Evolutionary conservation across 2,888 invertebrate genomes (phyloP), one percentile per base, ranked within the genome.

Genomic region (Aspidapion aeneum): DNA sequence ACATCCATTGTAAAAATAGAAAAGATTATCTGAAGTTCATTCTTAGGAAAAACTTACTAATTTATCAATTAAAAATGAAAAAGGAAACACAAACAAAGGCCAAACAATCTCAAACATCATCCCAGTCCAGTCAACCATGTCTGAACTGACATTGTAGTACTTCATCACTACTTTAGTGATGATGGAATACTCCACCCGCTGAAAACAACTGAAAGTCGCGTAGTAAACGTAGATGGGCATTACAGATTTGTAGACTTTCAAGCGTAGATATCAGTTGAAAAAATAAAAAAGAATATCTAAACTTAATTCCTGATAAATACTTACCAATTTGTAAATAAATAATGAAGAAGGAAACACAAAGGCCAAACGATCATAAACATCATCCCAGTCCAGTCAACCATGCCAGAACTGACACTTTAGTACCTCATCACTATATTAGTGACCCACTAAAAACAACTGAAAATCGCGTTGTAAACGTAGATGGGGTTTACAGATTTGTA

Each of bases 321-420:
- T 87, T 80, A 94, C 98, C 83, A 89, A 89, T 84, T 90, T 93
- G 78, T 98, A 95, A 72, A 98, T 85, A 62, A 98, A 86, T 88
- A 92, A 98, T 75, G 95, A 94, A 18, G 93, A 96, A 0, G 98
- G 98, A 75, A 98, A 93, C 74, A 86, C 9, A 96, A 94, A 71
- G 98, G 95, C 81, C 98, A 99, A 1, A 90, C 86, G 67, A 95
- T 86, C 97, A 98, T 98, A 82, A 90, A 98, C 74, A 98, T 87
- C 91, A 98, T 93, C 54, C 96, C 95, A 19, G 97, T 93, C 96
- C 96, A 96, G 79, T 98, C 92, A 60, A 98, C 92, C 70, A 86
- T 85, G 72, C 86, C 85, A 70, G 86, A 86, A 71, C 83, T 82
- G 20, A 93, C 88, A 50, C 83, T 83, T 77, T 93, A 93, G 80